These are phyloP conservation scores for Anastatus disparis DNA, from an alignment of 1,140 invertebrate genomes.

Conservation along the genomic window DNA sequence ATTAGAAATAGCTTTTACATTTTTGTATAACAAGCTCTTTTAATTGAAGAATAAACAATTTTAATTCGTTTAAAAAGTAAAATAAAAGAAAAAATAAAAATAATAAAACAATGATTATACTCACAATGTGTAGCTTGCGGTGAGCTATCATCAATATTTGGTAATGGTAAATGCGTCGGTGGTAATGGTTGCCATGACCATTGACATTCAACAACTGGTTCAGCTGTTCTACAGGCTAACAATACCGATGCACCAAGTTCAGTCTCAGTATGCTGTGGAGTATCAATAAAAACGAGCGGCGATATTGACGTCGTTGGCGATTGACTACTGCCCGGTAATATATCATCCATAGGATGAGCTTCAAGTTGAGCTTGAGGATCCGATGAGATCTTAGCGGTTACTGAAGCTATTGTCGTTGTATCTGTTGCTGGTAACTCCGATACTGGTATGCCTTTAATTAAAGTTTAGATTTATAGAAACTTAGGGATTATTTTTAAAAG, in stretches of 20 bases:
- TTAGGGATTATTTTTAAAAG: no score
- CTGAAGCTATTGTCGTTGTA: slow-evolving; percentile 34
- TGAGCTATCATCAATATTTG: slow-evolving; percentile 55
- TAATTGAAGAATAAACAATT: no score
- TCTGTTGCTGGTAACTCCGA: slow-evolving; percentile 31
- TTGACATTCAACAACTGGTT: slow-evolving; percentile 60
- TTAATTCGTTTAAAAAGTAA: no score
- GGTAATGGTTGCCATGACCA: slow-evolving; percentile 64
- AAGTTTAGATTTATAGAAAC: no score
- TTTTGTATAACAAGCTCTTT: no score
- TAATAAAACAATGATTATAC: not conserved
- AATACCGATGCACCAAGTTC: slow-evolving; percentile 58
- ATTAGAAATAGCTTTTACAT: no score
- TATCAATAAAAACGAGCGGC: slow-evolving; percentile 57
- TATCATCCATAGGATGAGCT: slow-evolving; percentile 55
- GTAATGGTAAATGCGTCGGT: slow-evolving; percentile 59
- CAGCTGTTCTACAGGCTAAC: slow-evolving; percentile 57
- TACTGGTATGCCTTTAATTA: slow-evolving; percentile 49
- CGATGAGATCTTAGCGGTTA: no score
- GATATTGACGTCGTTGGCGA: no score
- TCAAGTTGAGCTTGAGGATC: slow-evolving; percentile 44
- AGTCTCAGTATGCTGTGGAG: slow-evolving; percentile 57
- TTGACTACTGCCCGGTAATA: slow-evolving; percentile 49
- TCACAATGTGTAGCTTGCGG: not conserved
- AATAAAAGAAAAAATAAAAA: not conserved